phyloP scores from a whole-genome alignment of 2,888 invertebrate genomes.

The Xanthorhoe designata region DNA sequence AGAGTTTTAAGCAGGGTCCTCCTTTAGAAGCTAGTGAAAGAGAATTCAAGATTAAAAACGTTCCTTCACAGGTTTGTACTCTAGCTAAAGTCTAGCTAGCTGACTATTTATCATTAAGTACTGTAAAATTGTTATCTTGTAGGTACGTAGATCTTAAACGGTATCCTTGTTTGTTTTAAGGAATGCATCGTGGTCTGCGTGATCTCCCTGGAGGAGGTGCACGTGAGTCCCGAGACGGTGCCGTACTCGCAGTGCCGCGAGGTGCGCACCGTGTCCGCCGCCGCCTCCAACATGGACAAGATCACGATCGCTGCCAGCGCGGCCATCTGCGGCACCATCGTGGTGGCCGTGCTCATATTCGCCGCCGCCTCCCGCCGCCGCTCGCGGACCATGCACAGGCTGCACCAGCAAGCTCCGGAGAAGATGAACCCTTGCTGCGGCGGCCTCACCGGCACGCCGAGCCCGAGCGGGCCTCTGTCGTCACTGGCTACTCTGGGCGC shows the following conservation, averaged over 20 bases:
- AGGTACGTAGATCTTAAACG: neutral
- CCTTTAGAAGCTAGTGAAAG: conserved; percentile 95
- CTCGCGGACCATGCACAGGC: conserved; percentile 90
- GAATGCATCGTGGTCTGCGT: conserved; percentile 98
- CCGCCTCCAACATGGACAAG: conserved; percentile 96
- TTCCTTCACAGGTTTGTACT: conserved; percentile 90
- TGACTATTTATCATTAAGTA: no score
- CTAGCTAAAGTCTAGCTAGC: no score
- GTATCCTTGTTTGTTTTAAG: conserved; percentile 68
- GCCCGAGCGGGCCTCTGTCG: conserved; percentile 92
- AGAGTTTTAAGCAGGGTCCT: conserved; percentile 95
- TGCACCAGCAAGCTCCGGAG: conserved; percentile 88
- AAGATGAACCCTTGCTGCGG: conserved; percentile 93
- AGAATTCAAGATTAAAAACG: conserved; percentile 97
- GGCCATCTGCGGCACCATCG: conserved; percentile 96
- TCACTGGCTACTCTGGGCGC: conserved; percentile 94
- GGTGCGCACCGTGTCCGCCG: conserved; percentile 93
- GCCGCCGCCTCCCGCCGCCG: conserved; percentile 93
- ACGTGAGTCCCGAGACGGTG: conserved; percentile 94
- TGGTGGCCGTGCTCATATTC: conserved; percentile 95
- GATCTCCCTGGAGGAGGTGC: conserved; percentile 94
- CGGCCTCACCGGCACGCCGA: conserved; percentile 89
- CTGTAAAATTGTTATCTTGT: neutral
- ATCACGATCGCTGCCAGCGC: conserved; percentile 97
- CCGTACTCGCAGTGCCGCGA: conserved; percentile 95